phyloP scores from a whole-genome alignment of 2,888 invertebrate genomes.

The Thymelicus acteon region DNA sequence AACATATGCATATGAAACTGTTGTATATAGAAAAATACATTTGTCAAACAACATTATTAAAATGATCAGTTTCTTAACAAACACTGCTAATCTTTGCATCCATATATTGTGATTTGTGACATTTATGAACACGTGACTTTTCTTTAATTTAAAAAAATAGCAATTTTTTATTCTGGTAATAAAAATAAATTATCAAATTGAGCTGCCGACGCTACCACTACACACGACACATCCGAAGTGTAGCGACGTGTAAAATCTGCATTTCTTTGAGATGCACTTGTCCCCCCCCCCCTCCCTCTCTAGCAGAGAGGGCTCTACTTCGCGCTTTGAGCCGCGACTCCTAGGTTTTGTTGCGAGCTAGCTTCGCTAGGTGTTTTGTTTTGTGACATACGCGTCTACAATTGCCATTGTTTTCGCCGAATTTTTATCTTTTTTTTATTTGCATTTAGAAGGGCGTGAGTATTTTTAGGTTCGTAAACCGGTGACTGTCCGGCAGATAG shows the following conservation, averaged over 20 bases:
- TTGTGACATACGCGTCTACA: slow-evolving; percentile 52
- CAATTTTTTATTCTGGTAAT: background rate
- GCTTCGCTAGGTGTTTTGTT: slow-evolving; percentile 52
- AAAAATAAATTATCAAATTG: slow-evolving; percentile 14
- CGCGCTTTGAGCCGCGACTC: slow-evolving; percentile 60
- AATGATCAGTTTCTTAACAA: too few species aligned
- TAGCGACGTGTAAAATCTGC: slow-evolving; percentile 85
- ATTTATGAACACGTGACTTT: too few species aligned
- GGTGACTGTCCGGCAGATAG: background rate
- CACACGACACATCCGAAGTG: slow-evolving; percentile 77
- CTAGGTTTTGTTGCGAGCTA: slow-evolving; percentile 44
- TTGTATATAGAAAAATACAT: too few species aligned
- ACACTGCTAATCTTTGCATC: too few species aligned
- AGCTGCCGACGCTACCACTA: slow-evolving; percentile 61
- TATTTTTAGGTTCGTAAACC: background rate
- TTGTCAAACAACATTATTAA: too few species aligned
- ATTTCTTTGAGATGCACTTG: slow-evolving; percentile 86
- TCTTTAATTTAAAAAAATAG: too few species aligned
- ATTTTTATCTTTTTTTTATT: slow-evolving; percentile 36
- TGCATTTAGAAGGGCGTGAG: slow-evolving; percentile 6
- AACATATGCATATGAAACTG: too few species aligned
- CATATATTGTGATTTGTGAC: too few species aligned
- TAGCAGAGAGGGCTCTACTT: slow-evolving; percentile 74
- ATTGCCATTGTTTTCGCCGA: slow-evolving; percentile 50
- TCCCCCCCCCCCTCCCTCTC: slow-evolving; percentile 59